These are phyloP conservation scores for Euglossa dilemma DNA, from an alignment of 1,140 invertebrate genomes.

Conservation along the genomic window DNA sequence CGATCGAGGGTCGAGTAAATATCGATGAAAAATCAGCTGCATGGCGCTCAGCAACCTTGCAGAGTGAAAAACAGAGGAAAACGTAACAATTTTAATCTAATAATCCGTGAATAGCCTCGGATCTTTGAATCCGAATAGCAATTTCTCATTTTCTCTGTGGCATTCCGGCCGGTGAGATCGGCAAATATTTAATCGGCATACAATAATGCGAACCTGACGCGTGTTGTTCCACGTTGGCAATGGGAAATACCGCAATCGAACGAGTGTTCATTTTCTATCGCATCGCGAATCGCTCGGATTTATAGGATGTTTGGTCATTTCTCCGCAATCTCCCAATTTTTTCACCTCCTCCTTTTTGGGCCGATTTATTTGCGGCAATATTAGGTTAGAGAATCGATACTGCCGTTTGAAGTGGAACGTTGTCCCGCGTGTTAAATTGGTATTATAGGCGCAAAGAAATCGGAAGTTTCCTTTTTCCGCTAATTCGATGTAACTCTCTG, in stretches of 20 bases:
- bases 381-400: background rate
- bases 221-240: background rate
- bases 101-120: background rate
- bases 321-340: background rate
- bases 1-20: background rate
- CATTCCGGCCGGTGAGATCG: background rate
- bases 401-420: too few species aligned
- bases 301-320: background rate
- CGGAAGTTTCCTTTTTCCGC: too few species aligned
- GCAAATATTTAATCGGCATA: background rate
- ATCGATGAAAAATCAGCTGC: background rate
- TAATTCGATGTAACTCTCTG: too few species aligned
- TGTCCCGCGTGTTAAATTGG: too few species aligned
- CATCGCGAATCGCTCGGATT: background rate
- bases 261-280: background rate
- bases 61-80: background rate
- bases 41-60: too few species aligned
- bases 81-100: background rate
- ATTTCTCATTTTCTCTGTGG: background rate
- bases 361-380: background rate
- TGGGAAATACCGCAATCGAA: background rate
- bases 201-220: background rate
- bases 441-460: too few species aligned
- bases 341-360: background rate
- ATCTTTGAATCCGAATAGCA: background rate